Percentiles rank a stretch among this genome's conserved stretches.
Evolutionary conservation across 2,888 invertebrate species (phyloP).

Genomic region (Myopa testacea): DNA sequence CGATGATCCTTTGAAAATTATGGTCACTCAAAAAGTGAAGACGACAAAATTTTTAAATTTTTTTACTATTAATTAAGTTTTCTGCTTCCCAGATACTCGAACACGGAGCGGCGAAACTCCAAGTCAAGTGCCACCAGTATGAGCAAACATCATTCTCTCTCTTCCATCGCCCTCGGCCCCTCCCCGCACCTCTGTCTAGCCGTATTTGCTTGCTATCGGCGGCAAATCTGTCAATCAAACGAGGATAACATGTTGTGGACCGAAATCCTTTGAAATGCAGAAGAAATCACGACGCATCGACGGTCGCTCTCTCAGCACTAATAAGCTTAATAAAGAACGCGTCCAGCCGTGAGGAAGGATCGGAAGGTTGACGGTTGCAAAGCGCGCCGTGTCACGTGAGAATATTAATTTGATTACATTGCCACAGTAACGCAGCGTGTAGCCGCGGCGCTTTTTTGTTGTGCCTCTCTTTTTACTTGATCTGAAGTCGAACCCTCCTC

Average conservation of each 20-base stretch:
- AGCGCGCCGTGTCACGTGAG: conserved; percentile 56
- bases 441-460: conserved; percentile 31
- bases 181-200: too few species aligned
- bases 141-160: not conserved
- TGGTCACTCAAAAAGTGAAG: conserved; percentile 32
- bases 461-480: not conserved
- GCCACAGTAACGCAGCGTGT: conserved; percentile 61
- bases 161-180: not conserved
- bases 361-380: not conserved
- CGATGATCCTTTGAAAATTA: too few species aligned
- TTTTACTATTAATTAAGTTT: conserved; percentile 24
- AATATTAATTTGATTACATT: conserved; percentile 65
- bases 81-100: conserved; percentile 23
- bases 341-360: conserved; percentile 24
- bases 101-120: not conserved
- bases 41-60: not conserved
- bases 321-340: conserved; percentile 16
- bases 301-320: not conserved
- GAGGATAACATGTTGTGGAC: not conserved
- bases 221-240: not conserved
- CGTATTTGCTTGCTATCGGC: not conserved
- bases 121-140: conserved; percentile 25
- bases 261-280: not conserved
- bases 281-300: not conserved
- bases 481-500: not conserved